phyloP scores from a whole-genome alignment of 2,113 vertebrate genomes.

The Callospermophilus lateralis region DNA sequence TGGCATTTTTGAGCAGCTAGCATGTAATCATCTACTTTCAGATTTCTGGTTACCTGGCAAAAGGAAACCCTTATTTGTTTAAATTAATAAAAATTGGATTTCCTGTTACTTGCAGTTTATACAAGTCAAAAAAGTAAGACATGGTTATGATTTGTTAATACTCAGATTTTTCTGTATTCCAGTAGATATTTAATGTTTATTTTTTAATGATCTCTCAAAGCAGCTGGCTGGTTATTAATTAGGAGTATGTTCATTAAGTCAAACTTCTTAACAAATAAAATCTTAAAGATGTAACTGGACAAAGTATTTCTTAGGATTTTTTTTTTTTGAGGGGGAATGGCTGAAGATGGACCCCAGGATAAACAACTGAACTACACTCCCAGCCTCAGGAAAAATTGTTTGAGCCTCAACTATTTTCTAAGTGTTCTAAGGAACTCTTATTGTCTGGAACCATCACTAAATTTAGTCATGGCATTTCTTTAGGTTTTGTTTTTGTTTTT shows the following conservation, averaged over 20 bases:
- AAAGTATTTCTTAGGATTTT: neutral
- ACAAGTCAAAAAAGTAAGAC: constrained; percentile 20
- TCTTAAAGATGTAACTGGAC: neutral
- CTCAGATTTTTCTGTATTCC: neutral
- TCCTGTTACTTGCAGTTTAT: neutral
- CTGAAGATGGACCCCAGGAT: too few relatives aligned
- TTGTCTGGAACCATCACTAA: neutral
- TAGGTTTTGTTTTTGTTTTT: neutral
- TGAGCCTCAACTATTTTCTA: neutral
- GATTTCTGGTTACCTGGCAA: neutral
- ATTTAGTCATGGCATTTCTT: neutral
- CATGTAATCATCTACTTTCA: neutral
- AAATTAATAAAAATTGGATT: neutral
- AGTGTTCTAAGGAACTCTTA: neutral
- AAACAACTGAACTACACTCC: neutral
- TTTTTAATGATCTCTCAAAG: constrained; percentile 38
- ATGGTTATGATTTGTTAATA: neutral
- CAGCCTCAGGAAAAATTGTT: neutral
- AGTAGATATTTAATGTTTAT: neutral
- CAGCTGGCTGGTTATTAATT: neutral
- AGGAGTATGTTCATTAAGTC: constrained; percentile 22
- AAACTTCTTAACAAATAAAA: neutral
- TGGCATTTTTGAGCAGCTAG: neutral
- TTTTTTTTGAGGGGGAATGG: neutral
- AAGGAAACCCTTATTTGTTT: neutral